Evolutionary conservation across 2,113 vertebrate species (phyloP).

Genomic region (Rhea americana): DNA sequence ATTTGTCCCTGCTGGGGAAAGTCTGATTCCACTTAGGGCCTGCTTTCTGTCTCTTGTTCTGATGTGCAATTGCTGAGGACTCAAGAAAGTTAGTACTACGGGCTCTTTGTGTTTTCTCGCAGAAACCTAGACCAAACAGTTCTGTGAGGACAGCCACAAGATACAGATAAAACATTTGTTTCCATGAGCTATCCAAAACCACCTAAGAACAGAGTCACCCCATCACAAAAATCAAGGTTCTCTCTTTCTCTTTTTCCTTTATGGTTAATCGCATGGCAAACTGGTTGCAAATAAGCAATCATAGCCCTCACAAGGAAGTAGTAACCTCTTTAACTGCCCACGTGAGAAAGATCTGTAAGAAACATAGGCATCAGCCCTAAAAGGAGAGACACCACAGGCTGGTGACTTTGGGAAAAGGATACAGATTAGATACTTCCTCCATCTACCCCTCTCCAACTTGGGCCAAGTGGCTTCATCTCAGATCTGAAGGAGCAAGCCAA

Average conservation of each 20-base stretch:
- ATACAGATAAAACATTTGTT: background rate
- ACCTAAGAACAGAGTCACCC: background rate
- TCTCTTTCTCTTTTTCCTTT: background rate
- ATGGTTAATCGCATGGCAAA: background rate
- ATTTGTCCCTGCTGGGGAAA: background rate
- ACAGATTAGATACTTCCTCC: background rate
- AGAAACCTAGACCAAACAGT: background rate
- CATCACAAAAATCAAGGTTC: background rate
- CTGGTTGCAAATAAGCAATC: background rate
- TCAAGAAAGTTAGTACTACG: background rate
- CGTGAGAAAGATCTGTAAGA: background rate
- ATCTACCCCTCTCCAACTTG: background rate
- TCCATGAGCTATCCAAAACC: background rate
- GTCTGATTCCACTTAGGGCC: background rate
- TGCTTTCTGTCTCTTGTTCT: fast-evolving
- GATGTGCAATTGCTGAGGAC: background rate
- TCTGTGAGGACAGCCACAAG: background rate
- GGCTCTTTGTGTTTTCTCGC: background rate
- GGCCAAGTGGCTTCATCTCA: background rate
- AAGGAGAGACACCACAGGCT: background rate
- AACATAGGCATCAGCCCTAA: background rate
- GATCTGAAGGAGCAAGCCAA: background rate
- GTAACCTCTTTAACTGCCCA: background rate
- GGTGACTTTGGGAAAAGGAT: background rate
- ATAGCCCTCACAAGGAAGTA: background rate